Evolutionary conservation across 1,140 invertebrate genomes (phyloP), one percentile per base, ranked within the genome.

Genomic region (Wasmannia auropunctata): DNA sequence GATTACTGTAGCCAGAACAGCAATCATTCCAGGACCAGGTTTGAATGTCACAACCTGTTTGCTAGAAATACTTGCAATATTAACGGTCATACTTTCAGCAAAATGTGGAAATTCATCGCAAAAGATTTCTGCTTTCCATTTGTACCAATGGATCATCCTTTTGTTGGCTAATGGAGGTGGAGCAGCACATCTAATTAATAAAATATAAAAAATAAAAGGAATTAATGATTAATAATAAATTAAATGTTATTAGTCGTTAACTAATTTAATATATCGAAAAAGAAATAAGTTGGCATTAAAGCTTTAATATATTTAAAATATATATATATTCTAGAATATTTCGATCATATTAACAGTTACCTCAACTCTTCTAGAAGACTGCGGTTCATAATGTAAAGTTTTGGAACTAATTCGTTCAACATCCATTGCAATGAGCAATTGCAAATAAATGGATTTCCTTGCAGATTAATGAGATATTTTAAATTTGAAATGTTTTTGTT

Each of bases 361-460:
- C 91, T 95, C 3, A 95, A 81, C 85, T 95, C 79, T 31, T 80
- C 60, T 51, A 95, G 69, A 46, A 94, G 87, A 22, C 37, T 56
- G 7, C 72, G 74, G 1, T 92, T 88, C 7, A 14, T 65, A 14
- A 34, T 54, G 62, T 95, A 94, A 58, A 94, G 81, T 49, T 88
- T 91, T 25, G 91, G 89, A 1, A 95, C 25, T 16, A 93, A 89
- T 34, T 92, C 87, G 19, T 90, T 89, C 54, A 95, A 75, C 85
- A 95, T 91, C 94, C 94, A 94, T 63, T 95, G 93, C 11, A 92
- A 72, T 10, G 92, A 69, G 28, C 94, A 95, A 74, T 95, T 88
- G 28, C 94, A 95, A 77, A 90, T 72, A 34, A 95, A 90, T n/a
- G 94, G 94, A 90, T 95, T 95, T 34, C 87, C 86, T 92, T 94